Percentiles rank a stretch among this genome's conserved stretches.
These are phyloP conservation scores for Ceratoteleas bidentatus DNA, from an alignment of 1,140 invertebrate genomes.

Conservation along the genomic window DNA sequence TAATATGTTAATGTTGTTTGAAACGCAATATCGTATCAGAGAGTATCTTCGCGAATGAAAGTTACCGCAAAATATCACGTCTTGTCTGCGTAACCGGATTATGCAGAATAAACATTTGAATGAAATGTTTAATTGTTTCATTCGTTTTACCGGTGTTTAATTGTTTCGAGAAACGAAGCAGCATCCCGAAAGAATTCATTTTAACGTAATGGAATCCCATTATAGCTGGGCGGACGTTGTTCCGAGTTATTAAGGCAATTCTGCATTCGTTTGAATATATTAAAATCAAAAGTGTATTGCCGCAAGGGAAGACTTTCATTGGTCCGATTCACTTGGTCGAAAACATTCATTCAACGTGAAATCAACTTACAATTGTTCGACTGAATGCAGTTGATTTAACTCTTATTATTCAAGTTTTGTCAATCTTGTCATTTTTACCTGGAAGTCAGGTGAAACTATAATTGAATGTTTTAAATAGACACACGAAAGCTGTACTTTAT, in stretches of 20 bases:
- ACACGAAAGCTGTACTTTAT: too few species aligned
- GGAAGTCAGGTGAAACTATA: too few species aligned
- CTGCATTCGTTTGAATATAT: constrained; percentile 38
- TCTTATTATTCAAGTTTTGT: too few species aligned
- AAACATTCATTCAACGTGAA: too few species aligned
- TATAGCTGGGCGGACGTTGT: constrained; percentile 3
- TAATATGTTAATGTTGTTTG: background rate
- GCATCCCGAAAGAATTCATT: constrained; percentile 27
- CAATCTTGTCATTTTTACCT: too few species aligned
- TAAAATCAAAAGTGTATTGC: constrained; percentile 14
- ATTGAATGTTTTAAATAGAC: too few species aligned
- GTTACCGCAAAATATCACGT: background rate
- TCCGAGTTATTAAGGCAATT: constrained; percentile 32
- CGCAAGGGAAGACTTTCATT: too few species aligned
- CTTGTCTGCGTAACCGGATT: constrained; percentile 9
- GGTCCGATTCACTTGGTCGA: too few species aligned
- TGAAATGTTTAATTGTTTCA: constrained; percentile 35
- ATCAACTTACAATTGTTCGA: too few species aligned
- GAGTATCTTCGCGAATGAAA: background rate
- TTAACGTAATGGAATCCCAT: constrained; percentile 30
- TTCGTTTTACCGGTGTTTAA: constrained; percentile 15
- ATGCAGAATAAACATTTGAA: constrained; percentile 15
- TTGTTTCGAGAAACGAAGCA: constrained; percentile 20
- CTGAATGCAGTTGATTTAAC: too few species aligned
- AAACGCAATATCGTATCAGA: background rate